Percentiles rank a stretch among this genome's conserved stretches.
These are phyloP conservation scores for Philereme transversata DNA, from an alignment of 2,888 invertebrate genomes.

Conservation along the genomic window DNA sequence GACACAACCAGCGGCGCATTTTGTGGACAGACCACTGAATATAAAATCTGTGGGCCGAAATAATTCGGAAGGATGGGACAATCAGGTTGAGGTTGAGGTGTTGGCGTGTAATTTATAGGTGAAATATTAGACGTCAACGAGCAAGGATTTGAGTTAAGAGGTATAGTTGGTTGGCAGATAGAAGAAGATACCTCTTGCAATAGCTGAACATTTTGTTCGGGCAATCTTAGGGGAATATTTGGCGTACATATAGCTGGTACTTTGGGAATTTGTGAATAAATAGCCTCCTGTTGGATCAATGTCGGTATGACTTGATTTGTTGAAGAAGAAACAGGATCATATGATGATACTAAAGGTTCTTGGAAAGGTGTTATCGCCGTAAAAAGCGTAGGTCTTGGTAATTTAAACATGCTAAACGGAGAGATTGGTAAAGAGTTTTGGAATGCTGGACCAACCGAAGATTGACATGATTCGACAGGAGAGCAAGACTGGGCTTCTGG, in stretches of 20 bases:
- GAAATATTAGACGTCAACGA: constrained; percentile 11
- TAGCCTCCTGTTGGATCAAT: constrained; percentile 13
- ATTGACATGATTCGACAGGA: constrained; percentile 1
- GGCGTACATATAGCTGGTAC: not conserved
- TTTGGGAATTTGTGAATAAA: constrained; percentile 14
- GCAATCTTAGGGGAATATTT: constrained; percentile 2
- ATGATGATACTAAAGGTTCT: constrained; percentile 6
- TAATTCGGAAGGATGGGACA: not conserved
- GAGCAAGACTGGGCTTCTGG: constrained; percentile 5
- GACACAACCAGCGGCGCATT: not conserved
- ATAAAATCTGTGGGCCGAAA: constrained; percentile 10
- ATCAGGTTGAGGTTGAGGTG: constrained; percentile 10
- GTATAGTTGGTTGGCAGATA: constrained; percentile 13
- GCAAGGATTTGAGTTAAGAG: constrained; percentile 9
- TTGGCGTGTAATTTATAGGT: constrained; percentile 10
- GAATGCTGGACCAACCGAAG: constrained; percentile 7
- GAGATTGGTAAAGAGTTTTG: constrained; percentile 13
- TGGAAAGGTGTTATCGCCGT: constrained; percentile 2
- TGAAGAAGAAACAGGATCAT: constrained; percentile 2
- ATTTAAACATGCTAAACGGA: constrained; percentile 10
- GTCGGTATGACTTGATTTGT: constrained; percentile 1
- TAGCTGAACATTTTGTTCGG: constrained; percentile 14
- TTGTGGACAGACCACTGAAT: constrained; percentile 9
- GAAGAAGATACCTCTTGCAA: constrained; percentile 9
- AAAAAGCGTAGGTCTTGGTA: constrained; percentile 19